Percentiles rank a stretch among this genome's conserved stretches.
Evolutionary conservation across 2,797 vertebrate genomes (phyloP).

Genomic region (Chelmon rostratus): DNA sequence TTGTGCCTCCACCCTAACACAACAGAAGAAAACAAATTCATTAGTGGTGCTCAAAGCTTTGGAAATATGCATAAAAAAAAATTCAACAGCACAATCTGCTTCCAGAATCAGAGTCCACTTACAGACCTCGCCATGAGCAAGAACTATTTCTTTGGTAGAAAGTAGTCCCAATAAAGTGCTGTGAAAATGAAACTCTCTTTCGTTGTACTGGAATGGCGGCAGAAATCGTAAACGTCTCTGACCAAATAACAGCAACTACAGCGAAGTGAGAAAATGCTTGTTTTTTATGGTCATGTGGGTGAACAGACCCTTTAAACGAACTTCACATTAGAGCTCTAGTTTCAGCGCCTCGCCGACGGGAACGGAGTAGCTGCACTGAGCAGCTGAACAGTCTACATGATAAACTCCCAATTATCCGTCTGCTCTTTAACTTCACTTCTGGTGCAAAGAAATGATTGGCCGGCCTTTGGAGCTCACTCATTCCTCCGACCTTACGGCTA

Average conservation of each 20-base stretch:
- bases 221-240: neutral
- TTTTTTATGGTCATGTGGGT: no score
- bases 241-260: neutral
- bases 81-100: neutral
- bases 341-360: neutral
- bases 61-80: neutral
- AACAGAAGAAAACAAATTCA: no score
- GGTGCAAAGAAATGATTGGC: neutral
- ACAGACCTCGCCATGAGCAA: neutral
- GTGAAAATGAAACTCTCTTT: no score
- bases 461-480: slow-evolving; percentile 3
- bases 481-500: slow-evolving; percentile 14
- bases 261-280: neutral
- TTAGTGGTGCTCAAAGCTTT: neutral
- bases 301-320: neutral
- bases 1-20: neutral
- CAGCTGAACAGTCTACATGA: neutral
- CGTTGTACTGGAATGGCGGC: no score
- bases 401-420: slow-evolving; percentile 14
- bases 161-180: no score
- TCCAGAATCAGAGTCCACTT: neutral
- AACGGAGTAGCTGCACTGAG: neutral
- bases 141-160: no score
- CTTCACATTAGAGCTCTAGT: neutral
- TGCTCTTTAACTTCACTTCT: neutral